These are phyloP conservation scores for Elaphurus davidianus DNA, from an alignment of 2,113 vertebrate species.

Conservation along the genomic window DNA sequence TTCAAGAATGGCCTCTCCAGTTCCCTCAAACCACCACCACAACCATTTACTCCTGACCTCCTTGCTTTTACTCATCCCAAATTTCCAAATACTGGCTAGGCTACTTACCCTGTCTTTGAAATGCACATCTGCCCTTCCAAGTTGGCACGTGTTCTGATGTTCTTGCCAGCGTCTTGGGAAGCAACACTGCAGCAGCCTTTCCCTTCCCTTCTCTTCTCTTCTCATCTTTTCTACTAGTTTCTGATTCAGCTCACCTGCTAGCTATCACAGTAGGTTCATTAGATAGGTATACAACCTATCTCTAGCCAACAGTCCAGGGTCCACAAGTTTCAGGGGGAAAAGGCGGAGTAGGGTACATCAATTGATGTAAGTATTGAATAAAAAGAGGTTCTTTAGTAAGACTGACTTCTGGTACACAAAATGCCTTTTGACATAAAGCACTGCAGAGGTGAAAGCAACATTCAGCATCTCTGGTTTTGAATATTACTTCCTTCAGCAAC, in stretches of 20 bases:
- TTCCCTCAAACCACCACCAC: slow-evolving; percentile 37
- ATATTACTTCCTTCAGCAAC: neutral
- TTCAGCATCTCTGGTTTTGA: neutral
- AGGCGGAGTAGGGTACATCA: neutral
- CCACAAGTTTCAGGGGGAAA: neutral
- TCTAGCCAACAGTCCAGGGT: neutral
- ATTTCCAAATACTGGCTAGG: slow-evolving; percentile 16
- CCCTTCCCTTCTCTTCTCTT: neutral
- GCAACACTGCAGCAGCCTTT: neutral
- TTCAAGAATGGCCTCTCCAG: slow-evolving; percentile 31
- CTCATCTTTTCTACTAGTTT: neutral
- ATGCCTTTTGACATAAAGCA: neutral
- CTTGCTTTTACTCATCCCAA: neutral
- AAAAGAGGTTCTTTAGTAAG: neutral
- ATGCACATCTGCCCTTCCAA: neutral
- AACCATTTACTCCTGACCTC: slow-evolving; percentile 27
- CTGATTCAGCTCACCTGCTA: neutral
- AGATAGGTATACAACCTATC: neutral
- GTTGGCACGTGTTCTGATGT: neutral
- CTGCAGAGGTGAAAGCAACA: neutral
- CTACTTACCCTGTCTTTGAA: slow-evolving; percentile 26
- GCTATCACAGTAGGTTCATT: neutral
- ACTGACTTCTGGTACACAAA: neutral
- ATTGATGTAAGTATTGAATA: neutral
- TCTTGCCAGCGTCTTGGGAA: slow-evolving; percentile 9